phyloP scores from a whole-genome alignment of 2,797 vertebrate genomes.

The Protosalanx chinensis region DNA sequence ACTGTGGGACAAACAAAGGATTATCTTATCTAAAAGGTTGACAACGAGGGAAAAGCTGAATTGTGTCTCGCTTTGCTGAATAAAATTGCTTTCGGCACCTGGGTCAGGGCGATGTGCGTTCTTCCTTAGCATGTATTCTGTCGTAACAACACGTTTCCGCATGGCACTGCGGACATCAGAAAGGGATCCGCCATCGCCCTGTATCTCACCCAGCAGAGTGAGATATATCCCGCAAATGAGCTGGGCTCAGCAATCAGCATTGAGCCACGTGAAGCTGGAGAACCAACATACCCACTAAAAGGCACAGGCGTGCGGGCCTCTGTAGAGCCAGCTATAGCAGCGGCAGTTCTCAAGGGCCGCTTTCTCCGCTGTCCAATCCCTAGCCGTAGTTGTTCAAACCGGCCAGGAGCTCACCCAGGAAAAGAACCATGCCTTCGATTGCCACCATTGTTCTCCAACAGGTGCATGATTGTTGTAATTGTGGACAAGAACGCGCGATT shows the following conservation, averaged over 20 bases:
- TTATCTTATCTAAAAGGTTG: constrained; percentile 33
- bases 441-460: constrained; percentile 30
- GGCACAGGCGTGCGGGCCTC: constrained; percentile 1
- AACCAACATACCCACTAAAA: constrained; percentile 2
- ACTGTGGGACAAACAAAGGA: constrained; percentile 33
- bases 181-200: constrained; percentile 1
- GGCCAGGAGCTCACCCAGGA: background rate
- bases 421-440: constrained; percentile 30
- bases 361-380: background rate
- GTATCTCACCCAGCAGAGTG: constrained; percentile 17
- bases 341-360: background rate
- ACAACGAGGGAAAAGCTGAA: constrained; percentile 44
- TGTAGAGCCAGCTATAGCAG: background rate
- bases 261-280: constrained; percentile 17
- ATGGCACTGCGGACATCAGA: constrained; percentile 29
- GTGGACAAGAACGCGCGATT: constrained; percentile 38
- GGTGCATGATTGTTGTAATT: constrained; percentile 34
- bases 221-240: constrained; percentile 15
- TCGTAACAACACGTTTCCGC: constrained; percentile 32
- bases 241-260: constrained; percentile 24
- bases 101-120: no score
- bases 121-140: background rate
- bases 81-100: constrained; percentile 53
- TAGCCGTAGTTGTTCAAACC: background rate
- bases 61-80: constrained; percentile 56